Base-by-base conservation (phyloP, 1,140 invertebrate genomes). In the Zaprionus davidi region DNA sequence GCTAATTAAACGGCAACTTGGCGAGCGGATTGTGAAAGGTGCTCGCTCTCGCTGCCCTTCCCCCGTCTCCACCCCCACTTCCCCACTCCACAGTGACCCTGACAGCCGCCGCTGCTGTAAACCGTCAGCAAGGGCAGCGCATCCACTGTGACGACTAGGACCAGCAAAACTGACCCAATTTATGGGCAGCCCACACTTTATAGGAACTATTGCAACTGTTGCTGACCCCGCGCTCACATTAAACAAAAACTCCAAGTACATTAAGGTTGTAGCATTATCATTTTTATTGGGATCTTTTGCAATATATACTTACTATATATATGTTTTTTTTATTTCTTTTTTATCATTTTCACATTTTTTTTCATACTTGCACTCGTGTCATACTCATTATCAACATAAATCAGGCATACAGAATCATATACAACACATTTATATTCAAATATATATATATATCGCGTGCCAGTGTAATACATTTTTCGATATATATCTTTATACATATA, bases 231-330 rank as follows among this genome's bases (percentile, higher is more conserved):
- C 31, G 49, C 15, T 26, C 12, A 24, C 12, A 24, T 55, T 55
- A 41, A 41, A 15, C 28, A 15, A 22, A 55, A 31, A 65, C 56
- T 13, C 17, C 55, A 41, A 17, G n/a, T 15, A 59, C 38, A 60
- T 41, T 28, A 63, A 69, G 53, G 71, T 84, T 84, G 78, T 90
- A 88, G 84, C 84, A 79, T 84, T 76, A 73, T 88, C 75, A 76
- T 88, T 90, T 81, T 81, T 81, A 78, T 81, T 81, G 71, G 77
- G 57, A 57, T 81, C 81, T 80, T 84, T 82, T 53, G 60, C 62
- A 57, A 36, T 62, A 44, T 74, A 60, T 73, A 49, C 38, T 62
- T 71, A 72, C 57, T 71, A 75, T 64, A 71, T 78, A 74, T 38
- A 63, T 81, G 38, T 76, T 49, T 76, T 72, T 66, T 62, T 55